Evolutionary conservation across 2,113 vertebrate species (phyloP).

Genomic region (Clinocottus analis): DNA sequence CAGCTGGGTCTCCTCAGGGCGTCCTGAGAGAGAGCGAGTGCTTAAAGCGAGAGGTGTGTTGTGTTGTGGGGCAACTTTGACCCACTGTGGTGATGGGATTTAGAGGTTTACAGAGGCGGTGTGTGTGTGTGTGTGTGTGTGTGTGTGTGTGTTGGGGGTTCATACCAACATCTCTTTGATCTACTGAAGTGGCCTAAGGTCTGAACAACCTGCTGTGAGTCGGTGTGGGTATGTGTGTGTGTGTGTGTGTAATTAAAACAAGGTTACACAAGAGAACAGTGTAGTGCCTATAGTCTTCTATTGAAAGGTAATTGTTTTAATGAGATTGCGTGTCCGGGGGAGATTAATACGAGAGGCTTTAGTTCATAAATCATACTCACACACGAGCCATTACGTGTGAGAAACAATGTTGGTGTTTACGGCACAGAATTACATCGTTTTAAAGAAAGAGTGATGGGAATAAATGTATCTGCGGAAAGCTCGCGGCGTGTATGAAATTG

Average conservation of each 20-base stretch:
- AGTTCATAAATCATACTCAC: slow-evolving; percentile 41
- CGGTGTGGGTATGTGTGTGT: background rate
- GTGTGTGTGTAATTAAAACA: slow-evolving; percentile 28
- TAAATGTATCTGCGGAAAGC: background rate
- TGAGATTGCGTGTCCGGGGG: slow-evolving; percentile 33
- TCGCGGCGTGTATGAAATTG: background rate
- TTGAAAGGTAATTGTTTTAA: slow-evolving; percentile 31
- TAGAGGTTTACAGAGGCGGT: background rate
- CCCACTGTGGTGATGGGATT: slow-evolving; percentile 22
- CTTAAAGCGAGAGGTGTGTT: slow-evolving; percentile 17
- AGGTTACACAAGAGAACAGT: slow-evolving; percentile 26
- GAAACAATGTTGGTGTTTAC: background rate
- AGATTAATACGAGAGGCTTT: slow-evolving; percentile 41
- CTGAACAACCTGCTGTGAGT: slow-evolving; percentile 48
- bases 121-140: no score
- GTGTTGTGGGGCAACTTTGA: slow-evolving; percentile 13
- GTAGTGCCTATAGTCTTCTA: background rate
- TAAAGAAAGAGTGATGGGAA: background rate
- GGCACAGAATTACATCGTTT: background rate
- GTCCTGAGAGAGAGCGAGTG: slow-evolving; percentile 6
- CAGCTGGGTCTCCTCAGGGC: background rate
- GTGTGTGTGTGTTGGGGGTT: no score
- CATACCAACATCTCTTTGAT: slow-evolving; percentile 60
- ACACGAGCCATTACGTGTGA: background rate
- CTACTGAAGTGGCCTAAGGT: slow-evolving; percentile 55